Base-by-base conservation (phyloP, 2,797 vertebrate species). In the Labeo calbasu region DNA sequence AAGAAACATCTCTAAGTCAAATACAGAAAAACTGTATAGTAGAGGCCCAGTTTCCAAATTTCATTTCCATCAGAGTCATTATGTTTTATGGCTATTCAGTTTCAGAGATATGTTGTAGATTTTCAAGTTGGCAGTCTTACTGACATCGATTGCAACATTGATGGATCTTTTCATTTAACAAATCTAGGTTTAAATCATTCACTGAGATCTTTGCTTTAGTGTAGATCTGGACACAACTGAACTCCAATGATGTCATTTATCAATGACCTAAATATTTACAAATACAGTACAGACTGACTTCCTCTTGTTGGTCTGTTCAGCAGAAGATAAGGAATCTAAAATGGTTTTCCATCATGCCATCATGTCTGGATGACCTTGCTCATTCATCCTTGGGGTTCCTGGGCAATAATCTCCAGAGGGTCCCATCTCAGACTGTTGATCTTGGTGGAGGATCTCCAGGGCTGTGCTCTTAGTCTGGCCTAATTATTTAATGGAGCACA, bases 341-440 rank as follows among this genome's bases (percentile, higher is more conserved):
- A 91, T 92, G 89, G 87, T 85, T 90, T 84, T 93, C 91, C 88
- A 92, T 92, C 90, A 91, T 83, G 86, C 89, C 91, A 91, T 91
- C 91, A 92, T 81, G 59, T 75, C 85, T 61, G 72, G 65, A 43
- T 92, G 92, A 92, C 91, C 91, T 91, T 92, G 89, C 76, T 85
- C 79, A 87, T 82, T 91, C 63, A 86, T 78, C 85, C 82, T 78
- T 65, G 51, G 43, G 19, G 59, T 70, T 68, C 75, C 69, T 40
- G 71, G 48, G 21, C 5, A 69, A 51, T 65, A 57, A 70, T 50
- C 77, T 76, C 51, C 57, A 70, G 79, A 68, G 79, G 71, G 21
- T 40, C 50, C 28, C n/a, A 70, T 69, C 48, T 32, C 61, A 7
- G 61, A 80, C 57, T 77, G 79, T 51, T 61, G 53, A 71, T 81